phyloP scores from a whole-genome alignment of 2,113 vertebrate species.

The Tursiops truncatus region DNA sequence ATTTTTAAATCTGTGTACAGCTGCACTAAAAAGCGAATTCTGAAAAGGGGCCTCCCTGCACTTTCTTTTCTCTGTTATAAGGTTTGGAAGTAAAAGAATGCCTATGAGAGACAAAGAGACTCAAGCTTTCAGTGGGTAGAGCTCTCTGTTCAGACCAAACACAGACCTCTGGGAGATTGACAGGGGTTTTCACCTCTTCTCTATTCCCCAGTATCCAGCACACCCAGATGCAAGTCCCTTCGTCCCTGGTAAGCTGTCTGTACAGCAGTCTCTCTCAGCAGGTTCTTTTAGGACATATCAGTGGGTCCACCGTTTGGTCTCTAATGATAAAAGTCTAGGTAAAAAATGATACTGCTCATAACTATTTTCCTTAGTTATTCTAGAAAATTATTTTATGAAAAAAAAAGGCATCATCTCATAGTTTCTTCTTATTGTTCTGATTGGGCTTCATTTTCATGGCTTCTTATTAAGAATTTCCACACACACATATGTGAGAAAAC shows the following conservation, averaged over 20 bases:
- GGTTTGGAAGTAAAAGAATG: conserved; percentile 50
- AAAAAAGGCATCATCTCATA: background rate
- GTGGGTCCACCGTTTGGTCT: background rate
- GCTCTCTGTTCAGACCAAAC: background rate
- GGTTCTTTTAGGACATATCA: background rate
- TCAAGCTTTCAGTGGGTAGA: conserved; percentile 15
- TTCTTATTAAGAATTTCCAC: conserved; percentile 14
- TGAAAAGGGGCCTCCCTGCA: background rate
- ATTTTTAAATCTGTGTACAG: conserved; percentile 58
- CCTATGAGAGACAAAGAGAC: conserved; percentile 32
- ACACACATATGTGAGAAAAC: background rate
- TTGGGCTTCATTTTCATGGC: background rate
- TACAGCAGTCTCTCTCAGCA: background rate
- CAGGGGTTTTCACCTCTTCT: background rate
- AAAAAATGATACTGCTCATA: background rate
- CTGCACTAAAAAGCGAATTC: background rate
- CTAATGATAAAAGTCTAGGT: background rate
- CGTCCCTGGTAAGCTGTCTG: background rate
- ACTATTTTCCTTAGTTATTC: background rate
- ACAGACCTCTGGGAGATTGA: background rate
- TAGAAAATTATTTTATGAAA: background rate
- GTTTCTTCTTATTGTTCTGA: background rate
- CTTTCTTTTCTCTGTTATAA: conserved; percentile 20
- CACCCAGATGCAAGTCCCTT: background rate
- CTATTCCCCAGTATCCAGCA: background rate